Evolutionary conservation across 23 tunicate species (phyloP), one percentile per base, ranked within the genome.

Genomic region (Ciona savignyi): DNA sequence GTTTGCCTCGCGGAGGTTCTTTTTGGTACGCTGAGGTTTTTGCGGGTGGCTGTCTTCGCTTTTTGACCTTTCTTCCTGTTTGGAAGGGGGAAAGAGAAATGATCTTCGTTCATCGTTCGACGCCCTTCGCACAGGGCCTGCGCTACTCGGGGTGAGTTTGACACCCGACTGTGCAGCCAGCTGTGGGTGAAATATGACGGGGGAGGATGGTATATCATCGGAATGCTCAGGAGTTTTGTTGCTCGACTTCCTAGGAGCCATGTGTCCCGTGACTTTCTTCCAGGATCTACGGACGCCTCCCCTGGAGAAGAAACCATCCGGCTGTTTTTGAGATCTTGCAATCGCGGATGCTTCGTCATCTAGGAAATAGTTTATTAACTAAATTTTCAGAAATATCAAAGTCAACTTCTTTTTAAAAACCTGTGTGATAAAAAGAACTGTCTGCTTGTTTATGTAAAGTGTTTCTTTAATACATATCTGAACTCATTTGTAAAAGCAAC

Each of bases 281-380:
- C 86, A 87, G 20, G 94, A 87, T 25, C 94, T 49, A 33, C 94
- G 82, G 34, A 80, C 81, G 21, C 86, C 80, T 34, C 81, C 75
- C 49, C 94, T 78, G 26, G 86, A 33, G 32, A 87, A 87, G 51
- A 80, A 80, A 0, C 84, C 75, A 25, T 72, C 79, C 0, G 72
- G 80, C 25, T 32, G 56, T 61, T 29, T 32, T 22, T 34, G 27
- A 72, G 32, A 34, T 68, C 28, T 77, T 34, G 72, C 21, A 27
- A 31, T 1, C 25, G 51, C 21, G 23, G 67, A 65, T 20, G 65
- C 2, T 34, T 81, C 78, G 29, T 35, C 61, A 69, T 60, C 70
- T 69, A 25, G 23, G 32, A 63, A 2, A 64, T 64, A 29, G 19
- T 27, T 9, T n/a, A n/a, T n/a, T n/a, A n/a, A n/a, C n/a, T n/a